phyloP scores from a whole-genome alignment of 2,797 vertebrate genomes.

The Aeoliscus strigatus region DNA sequence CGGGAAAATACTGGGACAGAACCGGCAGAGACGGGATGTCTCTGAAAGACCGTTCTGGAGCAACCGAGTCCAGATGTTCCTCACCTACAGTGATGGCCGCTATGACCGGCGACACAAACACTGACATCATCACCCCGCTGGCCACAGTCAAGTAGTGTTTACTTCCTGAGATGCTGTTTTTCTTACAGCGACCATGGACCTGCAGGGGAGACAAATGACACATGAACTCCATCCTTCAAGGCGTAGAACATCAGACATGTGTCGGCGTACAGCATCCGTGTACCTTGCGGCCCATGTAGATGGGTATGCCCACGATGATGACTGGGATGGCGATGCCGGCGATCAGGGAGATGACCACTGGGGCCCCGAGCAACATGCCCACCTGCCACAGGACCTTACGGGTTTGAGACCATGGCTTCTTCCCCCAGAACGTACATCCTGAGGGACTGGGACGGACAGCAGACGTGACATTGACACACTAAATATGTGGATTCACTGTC shows the following conservation, averaged over 20 bases:
- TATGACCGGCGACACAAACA: constrained; percentile 86
- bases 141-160: constrained; percentile 87
- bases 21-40: no score
- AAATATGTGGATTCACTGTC: no score
- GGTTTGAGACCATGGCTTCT: constrained; percentile 86
- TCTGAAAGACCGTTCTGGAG: no score
- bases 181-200: constrained; percentile 86
- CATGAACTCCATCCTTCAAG: background rate
- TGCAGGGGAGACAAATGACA: constrained; percentile 50
- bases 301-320: constrained; percentile 85
- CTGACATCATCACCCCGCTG: constrained; percentile 84
- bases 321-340: constrained; percentile 86
- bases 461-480: constrained; percentile 23
- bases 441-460: constrained; percentile 76
- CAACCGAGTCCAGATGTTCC: constrained; percentile 25
- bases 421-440: constrained; percentile 90
- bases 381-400: constrained; percentile 87
- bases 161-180: constrained; percentile 86
- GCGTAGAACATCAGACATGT: no score
- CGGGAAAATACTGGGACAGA: background rate
- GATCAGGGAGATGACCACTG: constrained; percentile 85
- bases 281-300: constrained; percentile 90
- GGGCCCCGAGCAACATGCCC: constrained; percentile 86
- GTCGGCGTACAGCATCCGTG: no score
- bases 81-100: constrained; percentile 85